Percentiles rank a stretch among this genome's conserved stretches.
These are phyloP conservation scores for Agriopis marginaria DNA, from an alignment of 2,888 invertebrate genomes.

Conservation along the genomic window DNA sequence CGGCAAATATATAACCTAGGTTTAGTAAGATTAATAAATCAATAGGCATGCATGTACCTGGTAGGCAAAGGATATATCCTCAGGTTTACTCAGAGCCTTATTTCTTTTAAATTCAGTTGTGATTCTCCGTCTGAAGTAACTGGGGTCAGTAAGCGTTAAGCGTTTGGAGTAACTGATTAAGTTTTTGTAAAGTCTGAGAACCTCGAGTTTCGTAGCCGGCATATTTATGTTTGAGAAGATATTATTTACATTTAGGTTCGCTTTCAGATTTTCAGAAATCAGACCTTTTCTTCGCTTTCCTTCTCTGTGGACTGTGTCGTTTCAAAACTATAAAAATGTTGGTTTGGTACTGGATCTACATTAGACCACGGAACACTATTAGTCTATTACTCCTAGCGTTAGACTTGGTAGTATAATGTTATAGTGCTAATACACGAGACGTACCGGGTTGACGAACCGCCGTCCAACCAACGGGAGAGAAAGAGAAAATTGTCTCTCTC, in stretches of 20 bases:
- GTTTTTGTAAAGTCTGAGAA: constrained; percentile 92
- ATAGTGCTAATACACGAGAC: too few relatives aligned
- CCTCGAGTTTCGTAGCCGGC: constrained; percentile 73
- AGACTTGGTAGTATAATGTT: too few relatives aligned
- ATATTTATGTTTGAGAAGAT: constrained; percentile 34
- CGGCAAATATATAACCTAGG: background rate
- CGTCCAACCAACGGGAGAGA: too few relatives aligned
- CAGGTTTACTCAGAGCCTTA: constrained; percentile 75
- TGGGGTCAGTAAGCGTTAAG: constrained; percentile 92
- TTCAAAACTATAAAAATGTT: too few relatives aligned
- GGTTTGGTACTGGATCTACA: too few relatives aligned
- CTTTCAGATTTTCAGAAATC: background rate
- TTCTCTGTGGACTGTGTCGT: too few relatives aligned
- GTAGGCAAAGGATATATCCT: constrained; percentile 72
- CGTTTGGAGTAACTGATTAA: constrained; percentile 92
- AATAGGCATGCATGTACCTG: constrained; percentile 58
- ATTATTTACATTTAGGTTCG: background rate
- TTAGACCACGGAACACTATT: too few relatives aligned
- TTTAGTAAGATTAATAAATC: background rate
- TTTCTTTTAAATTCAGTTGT: constrained; percentile 90
- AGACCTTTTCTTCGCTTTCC: too few relatives aligned
- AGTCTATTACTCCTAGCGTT: too few relatives aligned
- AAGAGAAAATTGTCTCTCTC: too few relatives aligned
- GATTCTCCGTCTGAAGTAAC: constrained; percentile 90
- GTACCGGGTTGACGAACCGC: too few relatives aligned